A percentile compares a stretch with the other conserved stretches of the same genome.
Evolutionary conservation across 2,797 vertebrate genomes (phyloP).

Genomic region (Phoxinus dragarum): DNA sequence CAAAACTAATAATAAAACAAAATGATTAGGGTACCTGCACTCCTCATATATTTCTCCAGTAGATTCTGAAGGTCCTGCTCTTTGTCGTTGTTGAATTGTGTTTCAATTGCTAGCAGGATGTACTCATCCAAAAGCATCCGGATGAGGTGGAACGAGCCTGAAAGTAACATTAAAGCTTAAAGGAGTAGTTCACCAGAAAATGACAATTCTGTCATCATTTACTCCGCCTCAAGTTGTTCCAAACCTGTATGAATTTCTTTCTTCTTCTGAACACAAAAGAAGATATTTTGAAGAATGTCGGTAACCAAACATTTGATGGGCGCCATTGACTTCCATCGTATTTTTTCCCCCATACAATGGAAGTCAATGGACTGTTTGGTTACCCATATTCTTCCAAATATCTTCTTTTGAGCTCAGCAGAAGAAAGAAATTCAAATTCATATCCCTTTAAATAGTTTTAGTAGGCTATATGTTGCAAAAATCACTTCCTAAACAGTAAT

Average conservation of each 20-base stretch:
- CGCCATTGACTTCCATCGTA: too few relatives aligned
- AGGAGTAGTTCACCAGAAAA: neutral
- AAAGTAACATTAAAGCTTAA: slow-evolving; percentile 24
- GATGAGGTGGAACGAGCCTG: slow-evolving; percentile 98
- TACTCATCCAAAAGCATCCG: slow-evolving; percentile 99
- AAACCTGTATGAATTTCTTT: neutral
- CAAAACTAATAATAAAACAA: neutral
- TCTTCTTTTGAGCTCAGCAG: neutral
- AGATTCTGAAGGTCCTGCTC: slow-evolving; percentile 97
- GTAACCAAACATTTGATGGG: too few relatives aligned
- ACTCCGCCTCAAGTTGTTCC: neutral
- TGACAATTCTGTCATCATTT: neutral
- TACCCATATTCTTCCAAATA: neutral
- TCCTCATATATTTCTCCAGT: slow-evolving; percentile 98
- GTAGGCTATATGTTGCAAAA: neutral
- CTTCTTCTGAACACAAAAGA: neutral
- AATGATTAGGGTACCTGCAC: slow-evolving; percentile 82
- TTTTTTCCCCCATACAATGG: too few relatives aligned
- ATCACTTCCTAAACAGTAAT: neutral
- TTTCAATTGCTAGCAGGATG: slow-evolving; percentile 96
- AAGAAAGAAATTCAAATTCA: neutral
- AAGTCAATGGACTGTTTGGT: neutral
- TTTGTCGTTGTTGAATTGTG: slow-evolving; percentile 98
- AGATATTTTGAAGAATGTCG: too few relatives aligned
- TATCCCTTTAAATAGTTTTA: neutral